A percentile compares a stretch with the other conserved stretches of the same genome.
Evolutionary conservation across 1,140 invertebrate genomes (phyloP).

Genomic region (Epicauta chinensis): DNA sequence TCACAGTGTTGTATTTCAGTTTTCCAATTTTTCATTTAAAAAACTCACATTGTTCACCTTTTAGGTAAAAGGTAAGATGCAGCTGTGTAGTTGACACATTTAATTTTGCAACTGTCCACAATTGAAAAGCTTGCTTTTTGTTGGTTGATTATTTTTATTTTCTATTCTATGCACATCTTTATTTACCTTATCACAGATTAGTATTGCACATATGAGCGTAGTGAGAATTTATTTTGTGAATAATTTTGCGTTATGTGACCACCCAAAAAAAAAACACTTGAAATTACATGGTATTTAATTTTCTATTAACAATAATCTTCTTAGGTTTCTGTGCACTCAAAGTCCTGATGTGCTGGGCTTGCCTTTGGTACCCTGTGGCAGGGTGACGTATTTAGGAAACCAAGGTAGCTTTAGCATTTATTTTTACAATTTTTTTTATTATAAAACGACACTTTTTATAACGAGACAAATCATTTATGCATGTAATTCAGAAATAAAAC

Average conservation of each 20-base stretch:
- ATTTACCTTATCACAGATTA: slow-evolving; percentile 34
- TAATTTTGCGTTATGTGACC: not conserved
- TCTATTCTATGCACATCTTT: not conserved
- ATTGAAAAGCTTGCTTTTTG: too few species aligned
- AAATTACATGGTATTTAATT: not conserved
- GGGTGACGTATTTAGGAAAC: slow-evolving; percentile 41
- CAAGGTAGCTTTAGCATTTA: slow-evolving; percentile 33
- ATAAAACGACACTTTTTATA: too few species aligned
- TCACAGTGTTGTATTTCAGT: slow-evolving; percentile 5
- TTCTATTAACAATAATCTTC: slow-evolving; percentile 15
- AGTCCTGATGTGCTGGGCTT: slow-evolving; percentile 43
- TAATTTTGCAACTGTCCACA: not conserved
- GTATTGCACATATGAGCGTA: slow-evolving; percentile 30
- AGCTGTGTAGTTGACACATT: not conserved
- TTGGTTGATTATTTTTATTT: too few species aligned
- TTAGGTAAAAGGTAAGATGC: slow-evolving; percentile 11
- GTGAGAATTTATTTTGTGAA: too few species aligned
- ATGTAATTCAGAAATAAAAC: too few species aligned
- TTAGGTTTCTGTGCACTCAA: slow-evolving; percentile 44
- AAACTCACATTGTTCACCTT: slow-evolving; percentile 1
- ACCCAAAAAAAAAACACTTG: slow-evolving; percentile 15
- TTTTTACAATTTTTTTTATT: not conserved
- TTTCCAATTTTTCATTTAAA: slow-evolving; percentile 6
- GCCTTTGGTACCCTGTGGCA: slow-evolving; percentile 42
- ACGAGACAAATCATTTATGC: too few species aligned